These are phyloP conservation scores for Propsilocerus akamusi DNA, from an alignment of 1,140 invertebrate species.

Conservation along the genomic window DNA sequence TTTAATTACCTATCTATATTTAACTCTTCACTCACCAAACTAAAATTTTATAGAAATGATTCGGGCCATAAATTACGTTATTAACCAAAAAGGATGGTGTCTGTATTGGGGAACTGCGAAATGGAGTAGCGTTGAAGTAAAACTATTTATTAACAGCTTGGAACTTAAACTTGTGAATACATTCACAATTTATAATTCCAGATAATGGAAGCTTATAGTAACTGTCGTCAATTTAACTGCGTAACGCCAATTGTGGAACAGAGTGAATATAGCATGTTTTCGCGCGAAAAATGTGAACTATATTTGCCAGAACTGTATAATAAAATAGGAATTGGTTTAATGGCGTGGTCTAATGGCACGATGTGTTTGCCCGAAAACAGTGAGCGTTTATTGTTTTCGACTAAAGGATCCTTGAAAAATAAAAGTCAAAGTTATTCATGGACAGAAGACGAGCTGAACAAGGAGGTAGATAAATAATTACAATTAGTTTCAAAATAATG, in stretches of 20 bases:
- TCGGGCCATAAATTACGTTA: conserved; percentile 75
- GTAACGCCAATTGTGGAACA: conserved; percentile 91
- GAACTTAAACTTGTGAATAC: not conserved
- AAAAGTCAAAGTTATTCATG: conserved; percentile 45
- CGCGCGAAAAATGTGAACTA: conserved; percentile 83
- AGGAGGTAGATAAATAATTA: conserved; percentile 23
- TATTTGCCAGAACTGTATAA: conserved; percentile 93
- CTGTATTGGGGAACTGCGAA: conserved; percentile 91
- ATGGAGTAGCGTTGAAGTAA: conserved; percentile 63
- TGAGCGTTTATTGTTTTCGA: conserved; percentile 19
- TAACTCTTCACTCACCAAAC: not conserved
- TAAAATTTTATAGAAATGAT: conserved; percentile 79
- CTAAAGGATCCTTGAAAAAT: conserved; percentile 24
- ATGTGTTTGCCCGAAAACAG: conserved; percentile 24
- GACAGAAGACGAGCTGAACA: conserved; percentile 64
- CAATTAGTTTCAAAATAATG: not conserved
- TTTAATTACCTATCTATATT: not conserved
- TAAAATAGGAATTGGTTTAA: conserved; percentile 70
- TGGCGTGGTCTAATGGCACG: conserved; percentile 28
- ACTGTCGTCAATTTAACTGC: conserved; percentile 89
- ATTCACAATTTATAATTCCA: conserved; percentile 11
- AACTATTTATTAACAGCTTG: not conserved
- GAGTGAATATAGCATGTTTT: conserved; percentile 92
- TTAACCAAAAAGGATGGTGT: conserved; percentile 66
- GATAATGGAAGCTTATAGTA: conserved; percentile 90